phyloP scores from a whole-genome alignment of 2,113 vertebrate genomes.

The Natator depressus region DNA sequence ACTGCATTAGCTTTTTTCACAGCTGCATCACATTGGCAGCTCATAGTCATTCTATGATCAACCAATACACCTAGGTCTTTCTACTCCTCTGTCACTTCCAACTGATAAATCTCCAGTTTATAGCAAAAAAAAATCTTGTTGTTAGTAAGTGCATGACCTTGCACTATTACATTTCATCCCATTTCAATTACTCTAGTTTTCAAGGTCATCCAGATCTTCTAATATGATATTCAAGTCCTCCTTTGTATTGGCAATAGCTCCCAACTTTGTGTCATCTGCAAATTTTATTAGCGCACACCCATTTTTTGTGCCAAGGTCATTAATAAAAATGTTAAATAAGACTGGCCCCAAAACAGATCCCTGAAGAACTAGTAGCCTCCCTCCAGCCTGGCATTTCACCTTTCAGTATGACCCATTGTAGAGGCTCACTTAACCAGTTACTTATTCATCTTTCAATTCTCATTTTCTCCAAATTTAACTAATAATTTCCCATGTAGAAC shows the following conservation, averaged over 20 bases:
- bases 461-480: no score
- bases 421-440: no score
- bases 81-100: not conserved
- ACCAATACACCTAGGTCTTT: not conserved
- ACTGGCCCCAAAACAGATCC: no score
- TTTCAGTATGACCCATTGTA: no score
- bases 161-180: not conserved
- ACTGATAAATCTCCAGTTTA: not conserved
- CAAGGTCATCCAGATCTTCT: not conserved
- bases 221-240: not conserved
- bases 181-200: not conserved
- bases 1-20: not conserved
- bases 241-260: not conserved
- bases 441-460: no score
- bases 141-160: not conserved
- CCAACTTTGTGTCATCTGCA: no score
- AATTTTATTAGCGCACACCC: no score
- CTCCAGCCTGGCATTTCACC: no score
- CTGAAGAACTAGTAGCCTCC: no score
- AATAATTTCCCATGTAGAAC: no score
- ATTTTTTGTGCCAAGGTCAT: no score
- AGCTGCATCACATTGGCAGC: not conserved
- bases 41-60: not conserved
- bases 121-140: not conserved
- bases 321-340: no score